Base-by-base conservation (phyloP, 2,888 invertebrate species). In the Vandiemenella viatica region DNA sequence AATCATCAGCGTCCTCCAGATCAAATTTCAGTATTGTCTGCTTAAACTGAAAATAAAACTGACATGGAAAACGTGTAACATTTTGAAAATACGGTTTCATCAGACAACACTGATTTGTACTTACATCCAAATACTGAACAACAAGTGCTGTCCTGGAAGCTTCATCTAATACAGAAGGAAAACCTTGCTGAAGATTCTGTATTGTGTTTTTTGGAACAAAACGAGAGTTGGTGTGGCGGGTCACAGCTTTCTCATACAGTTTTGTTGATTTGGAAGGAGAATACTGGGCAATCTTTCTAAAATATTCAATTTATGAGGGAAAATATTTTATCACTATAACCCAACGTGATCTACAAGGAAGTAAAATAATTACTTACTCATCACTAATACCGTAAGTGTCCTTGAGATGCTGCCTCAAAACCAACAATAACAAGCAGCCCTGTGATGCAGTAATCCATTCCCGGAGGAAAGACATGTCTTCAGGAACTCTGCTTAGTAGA, bases 371-470 rank as follows among this genome's bases (percentile, higher is more conserved):
- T 26, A 69, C 74, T 71, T 59, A 81, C 74, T 87, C 82, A 73
- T 98, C 98, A 43, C 89, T 96, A 63, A 98, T 79, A 7, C 92
- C 91, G 66, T 95, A 98, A 60, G 92, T 80, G 62, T 95, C 92
- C 68, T 97, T 97, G 55, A 98, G 74, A 66, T 96, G 96, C 61
- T 96, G 91, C 63, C 97, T 92, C 54, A 98, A 75, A 65, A 90
- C 86, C 38, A 98, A 74, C 50, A 98, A 75, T 50, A 98, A 73
- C 62, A 96, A 77, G 65, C 96, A 97, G 55, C 96, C 96, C 70
- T 97, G 93, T 54, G 93, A 91, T 46, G 91, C 85, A 41, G 82
- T 85, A 64, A 96, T 83, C 64, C 91, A 87, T 62, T 88, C 86
- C 57, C 86, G 81, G 53, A 97, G 74, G 57, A 83, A 76, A 15